Evolutionary conservation across 2,797 vertebrate genomes (phyloP), one percentile per base, ranked within the genome.

Genomic region (Spondyliosoma cantharus): DNA sequence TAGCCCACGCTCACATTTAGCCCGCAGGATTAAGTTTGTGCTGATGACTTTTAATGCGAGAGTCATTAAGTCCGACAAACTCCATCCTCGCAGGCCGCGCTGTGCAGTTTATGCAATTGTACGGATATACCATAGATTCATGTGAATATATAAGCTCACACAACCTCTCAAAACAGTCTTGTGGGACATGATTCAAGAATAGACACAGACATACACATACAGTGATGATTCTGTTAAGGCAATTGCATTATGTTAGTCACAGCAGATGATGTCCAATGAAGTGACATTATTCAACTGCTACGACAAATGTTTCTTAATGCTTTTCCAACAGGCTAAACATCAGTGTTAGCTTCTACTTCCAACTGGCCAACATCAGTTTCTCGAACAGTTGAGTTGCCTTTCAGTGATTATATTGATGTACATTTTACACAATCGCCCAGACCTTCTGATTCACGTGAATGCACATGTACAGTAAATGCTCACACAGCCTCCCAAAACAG

Each of bases 11-110:
- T 81, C 77, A 79, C 72, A 81, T 90, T 90, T 80, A 79, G 84
- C 86, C 80, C 5, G n/a, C 71, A 87, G 86, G 82, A 86, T 90
- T 91, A 85, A 63, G 61, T 89, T 85, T 80, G 71, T 57, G 62
- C 76, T 67, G 80, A 90, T 82, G 83, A 89, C 75, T 87, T 37
- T 83, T 52, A 84, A 71, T 65, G 72, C 15, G 64, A 65, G 43
- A 74, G 63, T 76, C 76, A 81, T 76, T 80, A 80, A 76, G 62
- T 81, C 71, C 27, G 42, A 71, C 42, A 62, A 67, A 58, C 78
- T 76, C 32, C 22, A 3, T 15, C 13, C 22, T 76, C 20, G 8
- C 29, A 29, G 56, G 37, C 8, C 37, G 11, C 9, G 65, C 32
- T 19, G 66, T 46, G 22, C 22, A 12, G 20, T 68, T n/a, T 7